Evolutionary conservation across 2,888 invertebrate genomes (phyloP).

Genomic region (Diarsia rubi): DNA sequence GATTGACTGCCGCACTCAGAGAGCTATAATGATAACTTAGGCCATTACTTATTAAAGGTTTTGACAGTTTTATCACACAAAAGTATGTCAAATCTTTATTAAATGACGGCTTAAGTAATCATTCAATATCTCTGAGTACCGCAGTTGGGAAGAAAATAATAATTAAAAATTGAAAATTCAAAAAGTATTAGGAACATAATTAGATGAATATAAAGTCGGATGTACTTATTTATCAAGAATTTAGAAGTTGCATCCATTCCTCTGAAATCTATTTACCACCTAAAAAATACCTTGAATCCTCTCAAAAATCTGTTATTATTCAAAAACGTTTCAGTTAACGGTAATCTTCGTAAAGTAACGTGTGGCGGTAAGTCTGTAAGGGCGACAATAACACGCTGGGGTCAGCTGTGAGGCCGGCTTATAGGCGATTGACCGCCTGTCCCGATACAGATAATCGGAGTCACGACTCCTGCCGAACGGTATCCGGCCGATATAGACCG

Average conservation of each 20-base stretch:
- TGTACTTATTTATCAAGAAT: background rate
- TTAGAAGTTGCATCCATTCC: background rate
- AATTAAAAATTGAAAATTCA: background rate
- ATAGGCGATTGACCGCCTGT: conserved; percentile 76
- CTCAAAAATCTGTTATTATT: conserved; percentile 9
- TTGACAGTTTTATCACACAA: no score
- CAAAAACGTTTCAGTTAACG: conserved; percentile 39
- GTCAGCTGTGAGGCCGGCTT: conserved; percentile 64
- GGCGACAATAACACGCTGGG: conserved; percentile 70
- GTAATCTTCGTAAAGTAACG: conserved; percentile 43
- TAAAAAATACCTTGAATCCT: conserved; percentile 3
- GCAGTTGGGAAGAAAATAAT: no score
- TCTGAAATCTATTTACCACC: background rate
- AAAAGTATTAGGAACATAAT: no score
- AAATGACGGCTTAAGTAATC: no score
- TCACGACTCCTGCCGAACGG: conserved; percentile 72
- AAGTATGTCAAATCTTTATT: no score
- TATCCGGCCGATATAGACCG: conserved; percentile 55
- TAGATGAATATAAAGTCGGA: background rate
- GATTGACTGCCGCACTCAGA: no score
- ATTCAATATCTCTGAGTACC: no score
- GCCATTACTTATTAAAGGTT: no score
- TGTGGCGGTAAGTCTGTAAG: conserved; percentile 34
- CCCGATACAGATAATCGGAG: conserved; percentile 77
- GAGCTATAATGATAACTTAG: no score